Evolutionary conservation across 2,113 vertebrate species (phyloP).

Genomic region (Macrotis lagotis): DNA sequence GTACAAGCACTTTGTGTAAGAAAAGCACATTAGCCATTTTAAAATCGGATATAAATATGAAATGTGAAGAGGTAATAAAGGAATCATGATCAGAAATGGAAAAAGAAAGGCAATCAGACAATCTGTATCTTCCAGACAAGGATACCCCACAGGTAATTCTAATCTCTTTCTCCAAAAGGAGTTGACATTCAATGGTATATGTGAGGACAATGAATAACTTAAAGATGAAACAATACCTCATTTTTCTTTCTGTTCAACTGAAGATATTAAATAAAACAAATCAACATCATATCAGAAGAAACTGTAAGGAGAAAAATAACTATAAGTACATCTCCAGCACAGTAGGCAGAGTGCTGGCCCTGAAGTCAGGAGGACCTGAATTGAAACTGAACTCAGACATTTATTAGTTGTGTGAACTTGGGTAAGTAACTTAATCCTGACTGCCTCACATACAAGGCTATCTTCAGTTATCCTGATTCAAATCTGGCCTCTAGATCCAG

Average conservation of each 20-base stretch:
- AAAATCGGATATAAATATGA: constrained; percentile 62
- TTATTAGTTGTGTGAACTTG: too few relatives aligned
- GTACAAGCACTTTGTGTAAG: constrained; percentile 4
- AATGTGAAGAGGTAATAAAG: background rate
- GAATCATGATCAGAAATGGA: constrained; percentile 51
- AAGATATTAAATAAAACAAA: constrained; percentile 38
- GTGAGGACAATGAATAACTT: constrained; percentile 69
- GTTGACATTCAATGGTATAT: constrained; percentile 63
- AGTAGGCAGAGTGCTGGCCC: too few relatives aligned
- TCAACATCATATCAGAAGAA: background rate
- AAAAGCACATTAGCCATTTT: constrained; percentile 24
- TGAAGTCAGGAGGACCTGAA: too few relatives aligned
- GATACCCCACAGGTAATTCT: constrained; percentile 51
- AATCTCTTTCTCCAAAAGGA: constrained; percentile 60
- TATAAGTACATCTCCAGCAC: too few relatives aligned
- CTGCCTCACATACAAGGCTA: too few relatives aligned
- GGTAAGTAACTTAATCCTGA: too few relatives aligned
- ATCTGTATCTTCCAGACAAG: constrained; percentile 44
- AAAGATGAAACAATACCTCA: constrained; percentile 44
- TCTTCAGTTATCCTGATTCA: too few relatives aligned
- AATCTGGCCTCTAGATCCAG: too few relatives aligned
- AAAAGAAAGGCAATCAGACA: constrained; percentile 60
- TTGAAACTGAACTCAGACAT: too few relatives aligned
- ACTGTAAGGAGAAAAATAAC: too few relatives aligned
- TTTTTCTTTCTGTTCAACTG: constrained; percentile 36